phyloP scores from a whole-genome alignment of 2,797 vertebrate species.

The Lepidocolaptes lacrymiger region DNA sequence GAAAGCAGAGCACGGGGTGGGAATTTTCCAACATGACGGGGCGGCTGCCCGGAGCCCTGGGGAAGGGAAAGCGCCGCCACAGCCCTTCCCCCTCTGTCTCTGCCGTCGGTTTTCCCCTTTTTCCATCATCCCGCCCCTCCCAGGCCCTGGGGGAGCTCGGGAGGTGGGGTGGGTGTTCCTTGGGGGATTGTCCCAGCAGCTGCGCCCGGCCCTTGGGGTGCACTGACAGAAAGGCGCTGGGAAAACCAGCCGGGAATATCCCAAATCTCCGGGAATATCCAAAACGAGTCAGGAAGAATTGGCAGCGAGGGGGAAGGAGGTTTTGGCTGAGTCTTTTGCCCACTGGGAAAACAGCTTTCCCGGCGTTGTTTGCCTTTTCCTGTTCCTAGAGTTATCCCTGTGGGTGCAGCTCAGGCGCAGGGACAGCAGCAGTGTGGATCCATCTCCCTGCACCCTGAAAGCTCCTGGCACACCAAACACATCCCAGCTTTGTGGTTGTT shows the following conservation, averaged over 20 bases:
- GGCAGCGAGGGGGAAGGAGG: rapidly evolving
- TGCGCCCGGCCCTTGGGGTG: neutral
- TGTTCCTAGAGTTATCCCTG: neutral
- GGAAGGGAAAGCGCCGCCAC: neutral
- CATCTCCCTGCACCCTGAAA: neutral
- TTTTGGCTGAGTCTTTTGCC: neutral
- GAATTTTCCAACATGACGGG: neutral
- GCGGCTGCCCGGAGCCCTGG: neutral
- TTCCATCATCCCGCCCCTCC: neutral
- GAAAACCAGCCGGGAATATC: neutral
- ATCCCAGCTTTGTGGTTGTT: neutral
- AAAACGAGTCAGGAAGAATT: neutral
- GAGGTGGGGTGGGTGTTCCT: neutral
- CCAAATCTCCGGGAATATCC: neutral
- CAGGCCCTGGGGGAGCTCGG: neutral
- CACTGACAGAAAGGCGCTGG: neutral
- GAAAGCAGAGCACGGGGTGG: neutral
- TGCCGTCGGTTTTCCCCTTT: neutral
- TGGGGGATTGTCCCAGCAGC: neutral
- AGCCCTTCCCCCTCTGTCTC: neutral
- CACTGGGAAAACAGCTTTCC: neutral
- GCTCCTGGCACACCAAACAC: neutral
- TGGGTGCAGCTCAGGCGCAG: neutral
- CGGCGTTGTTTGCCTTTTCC: neutral
- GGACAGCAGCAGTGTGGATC: neutral